Base-by-base conservation (phyloP, 1,140 invertebrate genomes). In the Drosophila neocordata region DNA sequence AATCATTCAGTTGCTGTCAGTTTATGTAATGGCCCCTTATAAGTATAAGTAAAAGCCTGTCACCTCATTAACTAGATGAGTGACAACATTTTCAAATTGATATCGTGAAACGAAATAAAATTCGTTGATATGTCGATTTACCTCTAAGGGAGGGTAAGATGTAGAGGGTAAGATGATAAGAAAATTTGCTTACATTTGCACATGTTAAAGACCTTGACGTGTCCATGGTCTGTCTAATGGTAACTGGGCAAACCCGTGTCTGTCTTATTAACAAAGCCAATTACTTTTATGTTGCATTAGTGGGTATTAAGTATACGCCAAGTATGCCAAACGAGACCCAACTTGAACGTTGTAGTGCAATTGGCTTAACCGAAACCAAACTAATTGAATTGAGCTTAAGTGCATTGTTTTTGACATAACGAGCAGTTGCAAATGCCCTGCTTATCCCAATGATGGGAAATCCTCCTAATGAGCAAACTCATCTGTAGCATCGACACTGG, bases 191-290 rank as follows among this genome's bases (percentile, higher is more conserved):
- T 48, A 7, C 2, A 15, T 31, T 13, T 31, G 38, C 58, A 8
- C 27, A 56, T 18, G 11, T n/a, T 52, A 1, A 8, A 48, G 13
- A 11, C 53, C 27, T 3, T 44, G 7, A n/a, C 13, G n/a, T 27
- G 38, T 13, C 37, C 7, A 4, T 8, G 13, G 22, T 4, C 4
- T 2, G 27, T 6, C 27, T 31, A 6, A 1, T 31, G 27, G 2
- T 31, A 31, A 31, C 27, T 31, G 27, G 8, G n/a, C 22, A 41
- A 37, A 60, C 27, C 44, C 44, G 44, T 37, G 38, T 27, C 53
- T 71, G n/a, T n/a, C n/a, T 66, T 69, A 80, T 76, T 83, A 69
- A 70, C 68, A 61, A 35, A 35, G 35, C 18, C 65, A 76, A 76
- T 76, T 76, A 65, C 60, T 38, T 63, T 61, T 41, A 11, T 27